A percentile compares a stretch with the other conserved stretches of the same genome.
These are phyloP conservation scores for Tholera decimalis DNA, from an alignment of 2,888 invertebrate genomes.

Conservation along the genomic window DNA sequence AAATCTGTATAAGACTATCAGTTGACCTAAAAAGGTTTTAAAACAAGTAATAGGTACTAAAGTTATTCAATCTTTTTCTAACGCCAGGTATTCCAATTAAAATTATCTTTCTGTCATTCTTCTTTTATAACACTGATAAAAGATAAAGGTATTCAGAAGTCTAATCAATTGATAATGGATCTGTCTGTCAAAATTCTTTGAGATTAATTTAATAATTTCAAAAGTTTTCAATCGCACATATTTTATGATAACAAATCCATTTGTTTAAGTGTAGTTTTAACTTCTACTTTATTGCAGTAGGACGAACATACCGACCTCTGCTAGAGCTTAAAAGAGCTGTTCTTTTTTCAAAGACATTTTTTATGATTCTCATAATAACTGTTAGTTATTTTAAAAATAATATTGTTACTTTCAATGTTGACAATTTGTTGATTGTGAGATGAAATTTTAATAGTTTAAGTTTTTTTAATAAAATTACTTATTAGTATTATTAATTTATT, in stretches of 20 bases:
- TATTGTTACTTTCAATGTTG: too few relatives aligned
- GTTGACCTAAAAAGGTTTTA: background rate
- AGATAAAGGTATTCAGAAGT: conserved; percentile 33
- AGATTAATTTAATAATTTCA: conserved; percentile 26
- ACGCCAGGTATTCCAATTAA: conserved; percentile 20
- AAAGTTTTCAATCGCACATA: conserved; percentile 46
- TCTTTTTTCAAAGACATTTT: background rate
- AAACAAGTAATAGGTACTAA: conserved; percentile 1
- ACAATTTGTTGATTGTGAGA: too few relatives aligned
- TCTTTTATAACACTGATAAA: conserved; percentile 15
- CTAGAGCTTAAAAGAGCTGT: too few relatives aligned
- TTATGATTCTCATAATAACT: too few relatives aligned
- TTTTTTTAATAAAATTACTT: too few relatives aligned
- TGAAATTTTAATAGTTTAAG: too few relatives aligned
- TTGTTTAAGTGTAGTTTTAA: conserved; percentile 41
- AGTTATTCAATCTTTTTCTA: conserved; percentile 3
- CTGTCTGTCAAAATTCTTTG: conserved; percentile 30
- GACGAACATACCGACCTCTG: conserved; percentile 6
- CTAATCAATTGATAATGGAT: conserved; percentile 46
- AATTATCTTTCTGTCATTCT: conserved; percentile 17
- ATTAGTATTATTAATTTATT: too few relatives aligned
- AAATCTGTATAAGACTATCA: conserved; percentile 4
- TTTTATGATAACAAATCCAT: conserved; percentile 45
- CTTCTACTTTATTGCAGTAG: conserved; percentile 31
- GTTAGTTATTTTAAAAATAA: too few relatives aligned